Evolutionary conservation across 2,113 vertebrate genomes (phyloP).

Genomic region (Microcebus ravelobensis): DNA sequence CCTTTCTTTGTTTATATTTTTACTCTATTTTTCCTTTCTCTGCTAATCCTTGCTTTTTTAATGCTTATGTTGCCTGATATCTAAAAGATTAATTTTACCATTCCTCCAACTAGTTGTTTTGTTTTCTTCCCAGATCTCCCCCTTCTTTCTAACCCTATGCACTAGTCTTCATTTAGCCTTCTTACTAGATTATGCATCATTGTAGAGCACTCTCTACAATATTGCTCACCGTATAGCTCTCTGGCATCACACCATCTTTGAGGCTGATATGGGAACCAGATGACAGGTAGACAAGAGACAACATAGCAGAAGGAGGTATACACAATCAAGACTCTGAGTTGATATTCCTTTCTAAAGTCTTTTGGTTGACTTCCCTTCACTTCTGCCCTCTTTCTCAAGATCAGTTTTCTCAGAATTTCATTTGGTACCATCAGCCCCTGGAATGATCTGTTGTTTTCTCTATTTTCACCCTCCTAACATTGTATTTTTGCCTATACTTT

Average conservation of each 20-base stretch:
- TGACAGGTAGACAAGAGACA: neutral
- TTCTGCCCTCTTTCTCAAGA: neutral
- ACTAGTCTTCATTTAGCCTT: neutral
- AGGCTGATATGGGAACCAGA: neutral
- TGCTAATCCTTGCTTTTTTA: neutral
- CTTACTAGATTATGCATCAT: neutral
- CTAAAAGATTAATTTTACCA: neutral
- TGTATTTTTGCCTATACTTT: constrained; percentile 33
- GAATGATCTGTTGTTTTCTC: constrained; percentile 17
- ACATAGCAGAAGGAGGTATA: accelerated
- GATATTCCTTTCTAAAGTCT: neutral
- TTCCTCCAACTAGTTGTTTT: neutral
- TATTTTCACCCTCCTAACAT: neutral
- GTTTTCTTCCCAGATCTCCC: neutral
- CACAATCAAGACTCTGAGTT: neutral
- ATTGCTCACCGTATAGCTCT: accelerated
- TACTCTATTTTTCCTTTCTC: neutral
- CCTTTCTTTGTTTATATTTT: neutral
- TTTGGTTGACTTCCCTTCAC: neutral
- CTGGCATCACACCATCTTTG: neutral
- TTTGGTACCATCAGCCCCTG: neutral
- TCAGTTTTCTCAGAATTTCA: neutral
- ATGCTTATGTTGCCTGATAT: neutral
- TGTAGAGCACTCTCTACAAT: neutral
- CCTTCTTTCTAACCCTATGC: neutral